A percentile compares a stretch with the other conserved stretches of the same genome.
Evolutionary conservation across 2,797 vertebrate species (phyloP).

Genomic region (Dermochelys coriacea): DNA sequence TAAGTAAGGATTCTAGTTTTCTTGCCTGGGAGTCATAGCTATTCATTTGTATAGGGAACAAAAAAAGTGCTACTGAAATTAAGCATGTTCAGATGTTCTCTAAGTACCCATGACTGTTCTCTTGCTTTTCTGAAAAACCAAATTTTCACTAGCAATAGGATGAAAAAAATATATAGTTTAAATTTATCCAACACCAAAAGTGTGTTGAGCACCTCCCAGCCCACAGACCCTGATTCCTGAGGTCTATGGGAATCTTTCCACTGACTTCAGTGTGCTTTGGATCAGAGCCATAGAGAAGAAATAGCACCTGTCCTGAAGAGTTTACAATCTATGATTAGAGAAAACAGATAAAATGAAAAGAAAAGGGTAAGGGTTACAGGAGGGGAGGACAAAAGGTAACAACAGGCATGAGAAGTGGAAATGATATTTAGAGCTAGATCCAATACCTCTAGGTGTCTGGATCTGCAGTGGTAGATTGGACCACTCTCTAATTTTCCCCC

Average conservation of each 20-base stretch:
- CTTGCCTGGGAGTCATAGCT: background rate
- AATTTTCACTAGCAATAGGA: background rate
- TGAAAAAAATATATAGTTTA: background rate
- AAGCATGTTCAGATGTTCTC: background rate
- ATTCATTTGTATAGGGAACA: background rate
- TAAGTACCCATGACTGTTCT: background rate
- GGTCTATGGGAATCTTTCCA: background rate
- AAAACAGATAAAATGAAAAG: background rate
- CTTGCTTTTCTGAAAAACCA: background rate
- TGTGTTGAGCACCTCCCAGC: background rate
- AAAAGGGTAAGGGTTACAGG: background rate
- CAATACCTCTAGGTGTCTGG: slow-evolving; percentile 28
- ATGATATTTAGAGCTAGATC: background rate
- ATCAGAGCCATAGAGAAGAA: background rate
- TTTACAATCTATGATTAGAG: background rate
- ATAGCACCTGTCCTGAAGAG: background rate
- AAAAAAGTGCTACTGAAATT: slow-evolving; percentile 8
- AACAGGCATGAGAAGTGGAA: background rate
- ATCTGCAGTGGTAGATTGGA: background rate
- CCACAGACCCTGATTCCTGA: background rate
- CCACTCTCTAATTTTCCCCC: slow-evolving; percentile 36
- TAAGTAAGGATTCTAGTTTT: background rate
- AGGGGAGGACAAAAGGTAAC: background rate
- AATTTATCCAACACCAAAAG: background rate
- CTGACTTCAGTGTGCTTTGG: background rate